Conservation (phyloP, 2,797 vertebrate genomes). For the Enteromius unitaeniatus region DNA sequence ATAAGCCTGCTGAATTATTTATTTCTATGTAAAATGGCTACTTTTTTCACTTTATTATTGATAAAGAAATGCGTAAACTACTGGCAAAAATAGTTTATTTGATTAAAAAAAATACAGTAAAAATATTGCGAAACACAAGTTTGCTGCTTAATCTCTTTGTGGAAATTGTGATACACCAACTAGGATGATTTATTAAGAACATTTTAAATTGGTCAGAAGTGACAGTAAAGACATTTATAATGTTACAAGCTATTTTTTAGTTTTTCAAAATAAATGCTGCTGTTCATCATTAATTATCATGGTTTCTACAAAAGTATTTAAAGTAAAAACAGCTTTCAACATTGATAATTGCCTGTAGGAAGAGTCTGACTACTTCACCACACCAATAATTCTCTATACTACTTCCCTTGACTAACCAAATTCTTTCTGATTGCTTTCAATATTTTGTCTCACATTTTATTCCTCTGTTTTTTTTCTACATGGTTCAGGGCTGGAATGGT, state of each 20-base stretch:
- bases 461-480: not conserved
- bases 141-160: not conserved
- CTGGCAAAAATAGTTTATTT: not conserved
- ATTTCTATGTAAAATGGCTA: not conserved
- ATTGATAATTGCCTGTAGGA: not conserved
- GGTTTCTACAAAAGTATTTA: not conserved
- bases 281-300: not conserved
- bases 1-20: too few relatives aligned
- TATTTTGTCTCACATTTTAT: not conserved
- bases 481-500: constrained; percentile 87
- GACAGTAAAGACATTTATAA: too few relatives aligned
- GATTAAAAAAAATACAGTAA: not conserved
- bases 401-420: not conserved
- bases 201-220: not conserved
- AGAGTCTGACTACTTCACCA: not conserved
- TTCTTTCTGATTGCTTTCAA: not conserved
- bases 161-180: not conserved
- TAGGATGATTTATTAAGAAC: not conserved
- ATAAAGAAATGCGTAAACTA: not conserved
- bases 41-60: not conserved
- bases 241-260: not conserved
- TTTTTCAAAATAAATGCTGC: not conserved
- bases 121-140: not conserved
- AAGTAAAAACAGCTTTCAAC: not conserved
- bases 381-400: not conserved